Conservation (phyloP, 1,140 invertebrate species). For the Drosophila sechellia region DNA sequence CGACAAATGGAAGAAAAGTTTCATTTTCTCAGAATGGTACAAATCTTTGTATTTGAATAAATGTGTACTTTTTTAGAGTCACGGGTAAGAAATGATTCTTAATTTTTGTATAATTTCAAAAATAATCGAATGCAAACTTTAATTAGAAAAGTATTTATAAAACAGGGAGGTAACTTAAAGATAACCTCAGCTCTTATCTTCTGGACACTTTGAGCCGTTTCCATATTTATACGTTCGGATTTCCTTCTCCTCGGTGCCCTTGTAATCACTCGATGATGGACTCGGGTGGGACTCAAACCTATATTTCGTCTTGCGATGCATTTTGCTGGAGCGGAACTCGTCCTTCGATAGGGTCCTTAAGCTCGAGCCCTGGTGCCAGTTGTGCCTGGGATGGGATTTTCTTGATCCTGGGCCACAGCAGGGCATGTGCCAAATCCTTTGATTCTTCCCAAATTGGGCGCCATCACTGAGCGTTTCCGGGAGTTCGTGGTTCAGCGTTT, state of each 20-base stretch:
- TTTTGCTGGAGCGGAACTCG: conserved; percentile 85
- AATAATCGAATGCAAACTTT: background rate
- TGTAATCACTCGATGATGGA: background rate
- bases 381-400: background rate
- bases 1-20: background rate
- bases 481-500: conserved; percentile 92
- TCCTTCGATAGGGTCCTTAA: conserved; percentile 84
- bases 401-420: conserved; percentile 84
- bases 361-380: conserved; percentile 63
- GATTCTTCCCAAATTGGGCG: conserved; percentile 91
- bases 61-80: background rate
- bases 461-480: conserved; percentile 93
- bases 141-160: background rate
- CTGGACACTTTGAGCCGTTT: background rate
- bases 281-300: background rate
- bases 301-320: conserved; percentile 25
- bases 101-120: background rate
- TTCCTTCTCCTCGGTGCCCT: conserved; percentile 6
- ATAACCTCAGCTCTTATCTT: background rate
- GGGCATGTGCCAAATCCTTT: conserved; percentile 92
- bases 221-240: conserved; percentile 7
- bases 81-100: background rate
- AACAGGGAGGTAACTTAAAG: background rate
- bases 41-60: background rate
- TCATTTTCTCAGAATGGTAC: background rate